Percentiles rank a stretch among this genome's conserved stretches.
These are phyloP conservation scores for Crotalus helleri DNA, from an alignment of 2,113 vertebrate genomes.

Conservation along the genomic window DNA sequence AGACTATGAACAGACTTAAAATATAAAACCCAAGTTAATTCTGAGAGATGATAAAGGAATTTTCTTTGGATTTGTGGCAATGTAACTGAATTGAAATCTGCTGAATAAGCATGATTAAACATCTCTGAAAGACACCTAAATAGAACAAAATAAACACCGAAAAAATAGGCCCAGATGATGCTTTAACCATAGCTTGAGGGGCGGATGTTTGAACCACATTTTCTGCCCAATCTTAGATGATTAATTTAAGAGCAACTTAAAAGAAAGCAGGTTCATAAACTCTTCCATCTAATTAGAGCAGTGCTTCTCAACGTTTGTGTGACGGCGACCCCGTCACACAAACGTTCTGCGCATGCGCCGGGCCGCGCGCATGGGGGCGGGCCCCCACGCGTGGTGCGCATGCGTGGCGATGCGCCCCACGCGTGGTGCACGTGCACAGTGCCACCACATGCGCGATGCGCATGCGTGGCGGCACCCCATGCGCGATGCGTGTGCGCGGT, in stretches of 20 bases:
- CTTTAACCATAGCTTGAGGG: neutral
- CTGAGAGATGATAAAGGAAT: neutral
- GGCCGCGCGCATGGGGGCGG: no score
- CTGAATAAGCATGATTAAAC: neutral
- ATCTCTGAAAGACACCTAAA: neutral
- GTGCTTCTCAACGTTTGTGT: no score
- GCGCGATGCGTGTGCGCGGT: no score
- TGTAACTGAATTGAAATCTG: neutral
- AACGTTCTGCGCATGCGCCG: no score
- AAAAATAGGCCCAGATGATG: neutral
- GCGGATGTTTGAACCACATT: neutral
- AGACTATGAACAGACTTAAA: neutral
- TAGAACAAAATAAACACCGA: neutral
- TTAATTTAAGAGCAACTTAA: neutral
- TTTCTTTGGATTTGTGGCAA: neutral
- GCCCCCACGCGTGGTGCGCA: no score
- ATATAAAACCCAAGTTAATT: neutral
- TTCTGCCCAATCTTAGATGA: neutral
- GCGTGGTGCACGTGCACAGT: no score
- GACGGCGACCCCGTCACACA: no score
- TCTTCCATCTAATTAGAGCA: neutral
- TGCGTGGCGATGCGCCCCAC: no score
- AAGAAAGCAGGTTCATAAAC: neutral
- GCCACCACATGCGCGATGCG: no score
- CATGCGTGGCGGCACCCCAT: no score